phyloP scores from a whole-genome alignment of 2,888 invertebrate species.

The Agriopis leucophaearia region DNA sequence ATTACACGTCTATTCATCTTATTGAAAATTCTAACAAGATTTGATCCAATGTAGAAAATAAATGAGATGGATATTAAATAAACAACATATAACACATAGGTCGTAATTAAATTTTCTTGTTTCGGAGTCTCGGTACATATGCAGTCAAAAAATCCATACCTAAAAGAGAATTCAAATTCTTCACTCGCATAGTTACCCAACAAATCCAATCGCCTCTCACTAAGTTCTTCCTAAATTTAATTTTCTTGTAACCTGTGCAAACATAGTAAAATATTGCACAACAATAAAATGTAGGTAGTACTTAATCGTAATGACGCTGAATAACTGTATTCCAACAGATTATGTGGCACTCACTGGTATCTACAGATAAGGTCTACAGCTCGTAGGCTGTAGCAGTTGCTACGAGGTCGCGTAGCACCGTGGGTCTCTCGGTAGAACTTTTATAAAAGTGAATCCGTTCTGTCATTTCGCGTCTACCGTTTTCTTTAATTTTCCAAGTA shows the following conservation, averaged over 20 bases:
- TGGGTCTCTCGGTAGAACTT: conserved; percentile 24
- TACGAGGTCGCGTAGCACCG: conserved; percentile 56
- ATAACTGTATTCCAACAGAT: conserved; percentile 3
- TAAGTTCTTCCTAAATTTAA: too few species aligned
- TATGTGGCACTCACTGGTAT: background rate
- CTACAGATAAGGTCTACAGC: conserved; percentile 22
- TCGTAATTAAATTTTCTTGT: too few species aligned
- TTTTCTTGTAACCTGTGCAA: too few species aligned
- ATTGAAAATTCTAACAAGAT: background rate
- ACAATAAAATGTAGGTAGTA: background rate
- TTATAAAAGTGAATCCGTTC: background rate
- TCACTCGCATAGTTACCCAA: too few species aligned
- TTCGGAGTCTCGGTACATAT: too few species aligned
- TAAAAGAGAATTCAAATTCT: too few species aligned
- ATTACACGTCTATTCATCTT: too few species aligned
- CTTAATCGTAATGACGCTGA: background rate
- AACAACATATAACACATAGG: too few species aligned
- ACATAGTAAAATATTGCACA: background rate
- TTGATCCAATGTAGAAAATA: background rate
- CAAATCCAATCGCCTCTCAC: too few species aligned
- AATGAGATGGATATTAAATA: too few species aligned
- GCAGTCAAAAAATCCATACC: too few species aligned
- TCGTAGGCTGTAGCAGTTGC: conserved; percentile 67
- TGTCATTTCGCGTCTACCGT: background rate
- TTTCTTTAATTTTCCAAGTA: background rate